A percentile compares a stretch with the other conserved stretches of the same genome.
Conservation (phyloP, 1,140 invertebrate species). For the Yoshiicerus persimilis region DNA sequence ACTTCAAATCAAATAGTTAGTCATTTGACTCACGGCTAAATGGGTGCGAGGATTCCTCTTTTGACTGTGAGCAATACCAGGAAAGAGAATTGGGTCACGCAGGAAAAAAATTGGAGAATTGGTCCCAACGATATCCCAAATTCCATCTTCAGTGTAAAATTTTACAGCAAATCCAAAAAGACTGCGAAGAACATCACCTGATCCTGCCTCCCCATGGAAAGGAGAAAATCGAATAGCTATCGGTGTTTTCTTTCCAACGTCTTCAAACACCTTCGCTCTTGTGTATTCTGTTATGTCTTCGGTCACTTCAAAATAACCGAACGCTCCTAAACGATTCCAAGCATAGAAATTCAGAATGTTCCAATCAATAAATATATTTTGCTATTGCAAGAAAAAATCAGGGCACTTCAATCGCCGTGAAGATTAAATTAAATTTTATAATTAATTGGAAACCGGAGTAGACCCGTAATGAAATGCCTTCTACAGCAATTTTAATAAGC, state of each 20-base stretch:
- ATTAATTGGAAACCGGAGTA: too few relatives aligned
- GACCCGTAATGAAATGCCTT: too few relatives aligned
- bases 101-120: constrained; percentile 97
- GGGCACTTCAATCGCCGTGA: too few relatives aligned
- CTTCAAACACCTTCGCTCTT: constrained; percentile 79
- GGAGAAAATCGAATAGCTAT: constrained; percentile 80
- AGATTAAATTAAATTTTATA: too few relatives aligned
- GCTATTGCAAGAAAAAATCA: too few relatives aligned
- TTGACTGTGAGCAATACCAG: constrained; percentile 87
- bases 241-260: constrained; percentile 81
- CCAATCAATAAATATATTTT: too few relatives aligned
- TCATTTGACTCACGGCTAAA: constrained; percentile 65
- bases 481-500: too few relatives aligned
- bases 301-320: constrained; percentile 94
- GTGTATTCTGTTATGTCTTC: constrained; percentile 83
- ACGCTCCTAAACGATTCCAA: constrained; percentile 73
- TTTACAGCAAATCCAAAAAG: constrained; percentile 92
- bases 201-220: constrained; percentile 86
- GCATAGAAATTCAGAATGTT: too few relatives aligned
- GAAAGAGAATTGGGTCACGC: constrained; percentile 90
- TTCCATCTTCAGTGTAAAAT: constrained; percentile 94
- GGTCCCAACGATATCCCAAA: constrained; percentile 92
- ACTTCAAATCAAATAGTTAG: too few relatives aligned
- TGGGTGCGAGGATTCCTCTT: constrained; percentile 95
- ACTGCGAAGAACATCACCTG: constrained; percentile 82